A percentile compares a stretch with the other conserved stretches of the same genome.
These are phyloP conservation scores for Cyclura pinguis DNA, from an alignment of 2,797 vertebrate species.

Conservation along the genomic window DNA sequence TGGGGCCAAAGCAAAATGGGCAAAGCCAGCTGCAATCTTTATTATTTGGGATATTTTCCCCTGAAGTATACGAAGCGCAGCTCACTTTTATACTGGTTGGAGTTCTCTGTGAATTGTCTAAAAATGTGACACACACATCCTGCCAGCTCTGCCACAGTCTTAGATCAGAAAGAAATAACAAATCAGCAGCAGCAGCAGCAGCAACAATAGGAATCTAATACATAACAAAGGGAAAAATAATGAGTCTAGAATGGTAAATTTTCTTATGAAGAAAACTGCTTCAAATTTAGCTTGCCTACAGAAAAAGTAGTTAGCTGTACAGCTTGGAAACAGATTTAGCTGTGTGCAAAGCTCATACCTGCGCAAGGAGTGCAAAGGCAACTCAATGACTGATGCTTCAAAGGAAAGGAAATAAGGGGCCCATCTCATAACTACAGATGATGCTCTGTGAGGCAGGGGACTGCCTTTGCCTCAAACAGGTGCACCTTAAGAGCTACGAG, in stretches of 20 bases:
- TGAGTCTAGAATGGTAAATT: neutral
- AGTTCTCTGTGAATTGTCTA: too few species aligned
- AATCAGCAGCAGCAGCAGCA: too few species aligned
- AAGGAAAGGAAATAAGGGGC: slow-evolving; percentile 1
- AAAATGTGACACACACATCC: too few species aligned
- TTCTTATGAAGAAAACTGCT: neutral
- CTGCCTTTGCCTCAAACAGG: neutral
- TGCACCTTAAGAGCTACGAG: neutral
- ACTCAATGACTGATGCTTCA: neutral
- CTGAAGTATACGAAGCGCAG: too few species aligned
- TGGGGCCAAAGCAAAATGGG: neutral
- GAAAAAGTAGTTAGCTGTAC: neutral
- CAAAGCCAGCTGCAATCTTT: neutral
- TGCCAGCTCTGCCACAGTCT: neutral
- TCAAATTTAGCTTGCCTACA: neutral
- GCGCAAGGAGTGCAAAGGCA: neutral
- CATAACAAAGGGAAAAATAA: too few species aligned
- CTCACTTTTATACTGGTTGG: too few species aligned
- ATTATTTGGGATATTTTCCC: neutral
- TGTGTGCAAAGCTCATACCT: neutral
- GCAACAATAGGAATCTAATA: neutral
- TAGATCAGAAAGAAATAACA: neutral
- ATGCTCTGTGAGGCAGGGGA: neutral
- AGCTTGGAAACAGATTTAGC: neutral
- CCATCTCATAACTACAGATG: neutral